Evolutionary conservation across 1,140 invertebrate species (phyloP).

Genomic region (Pseudomyrmex cubaensis): DNA sequence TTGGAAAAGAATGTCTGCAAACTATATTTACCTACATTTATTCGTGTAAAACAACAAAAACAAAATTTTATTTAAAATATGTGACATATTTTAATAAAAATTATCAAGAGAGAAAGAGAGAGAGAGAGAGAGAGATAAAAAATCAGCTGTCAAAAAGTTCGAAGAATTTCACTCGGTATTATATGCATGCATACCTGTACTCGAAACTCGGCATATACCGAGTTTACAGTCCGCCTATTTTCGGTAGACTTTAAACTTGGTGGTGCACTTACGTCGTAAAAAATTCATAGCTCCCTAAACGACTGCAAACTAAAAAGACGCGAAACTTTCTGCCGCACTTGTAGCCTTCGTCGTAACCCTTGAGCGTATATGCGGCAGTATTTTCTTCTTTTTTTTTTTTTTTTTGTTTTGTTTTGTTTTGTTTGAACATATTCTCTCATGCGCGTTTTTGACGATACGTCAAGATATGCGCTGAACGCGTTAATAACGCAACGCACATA

Average conservation of each 20-base stretch:
- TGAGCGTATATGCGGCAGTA: background rate
- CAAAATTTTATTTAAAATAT: no score
- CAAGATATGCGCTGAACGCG: background rate
- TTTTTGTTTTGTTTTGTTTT: no score
- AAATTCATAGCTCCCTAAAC: slow-evolving; percentile 36
- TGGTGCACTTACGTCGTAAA: slow-evolving; percentile 21
- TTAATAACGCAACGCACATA: slow-evolving; percentile 5
- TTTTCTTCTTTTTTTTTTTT: background rate
- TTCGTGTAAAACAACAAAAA: background rate
- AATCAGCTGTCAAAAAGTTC: no score
- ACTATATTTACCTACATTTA: no score
- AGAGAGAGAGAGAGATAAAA: no score
- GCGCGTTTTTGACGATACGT: background rate
- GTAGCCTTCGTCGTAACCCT: background rate
- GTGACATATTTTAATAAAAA: no score
- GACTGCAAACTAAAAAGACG: slow-evolving; percentile 22
- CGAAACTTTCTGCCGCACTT: background rate
- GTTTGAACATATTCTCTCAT: background rate
- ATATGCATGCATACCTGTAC: no score
- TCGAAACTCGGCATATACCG: background rate
- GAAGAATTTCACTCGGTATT: no score
- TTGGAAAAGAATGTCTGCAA: background rate
- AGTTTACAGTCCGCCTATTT: slow-evolving; percentile 4
- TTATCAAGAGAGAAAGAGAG: no score
- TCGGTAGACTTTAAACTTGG: slow-evolving; percentile 18